Evolutionary conservation across 2,797 vertebrate genomes (phyloP).

Genomic region (Schizothorax lantsangensis): DNA sequence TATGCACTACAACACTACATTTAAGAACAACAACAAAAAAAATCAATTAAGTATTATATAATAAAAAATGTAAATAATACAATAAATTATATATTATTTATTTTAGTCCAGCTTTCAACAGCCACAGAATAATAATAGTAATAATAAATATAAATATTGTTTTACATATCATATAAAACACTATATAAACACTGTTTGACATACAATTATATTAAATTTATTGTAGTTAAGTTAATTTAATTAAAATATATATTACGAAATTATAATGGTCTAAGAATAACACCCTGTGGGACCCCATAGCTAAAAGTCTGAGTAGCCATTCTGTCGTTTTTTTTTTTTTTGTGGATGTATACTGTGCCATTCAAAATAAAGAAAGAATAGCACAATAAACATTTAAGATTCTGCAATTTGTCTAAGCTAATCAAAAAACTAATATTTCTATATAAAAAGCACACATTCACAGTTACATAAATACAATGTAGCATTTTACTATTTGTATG

Average conservation of each 20-base stretch:
- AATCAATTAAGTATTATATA: background rate
- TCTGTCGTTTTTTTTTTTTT: background rate
- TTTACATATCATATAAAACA: too few species aligned
- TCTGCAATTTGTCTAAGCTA: background rate
- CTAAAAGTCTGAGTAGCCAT: background rate
- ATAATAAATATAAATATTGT: too few species aligned
- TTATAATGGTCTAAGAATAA: background rate
- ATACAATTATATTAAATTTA: too few species aligned
- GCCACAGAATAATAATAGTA: too few species aligned
- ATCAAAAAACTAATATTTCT: background rate
- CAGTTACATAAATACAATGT: background rate
- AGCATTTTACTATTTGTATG: background rate
- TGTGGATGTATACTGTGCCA: background rate
- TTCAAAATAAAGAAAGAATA: background rate
- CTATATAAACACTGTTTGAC: too few species aligned
- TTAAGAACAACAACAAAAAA: background rate
- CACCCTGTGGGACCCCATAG: background rate
- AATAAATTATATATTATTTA: background rate
- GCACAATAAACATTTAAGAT: background rate
- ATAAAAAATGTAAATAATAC: background rate
- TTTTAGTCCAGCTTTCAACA: background rate
- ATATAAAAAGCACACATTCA: background rate
- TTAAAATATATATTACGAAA: background rate
- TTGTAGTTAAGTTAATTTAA: background rate
- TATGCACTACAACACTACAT: background rate